These are phyloP conservation scores for Caenorhabditis macrosperma DNA, from an alignment of 2,888 invertebrate genomes.

Conservation along the genomic window DNA sequence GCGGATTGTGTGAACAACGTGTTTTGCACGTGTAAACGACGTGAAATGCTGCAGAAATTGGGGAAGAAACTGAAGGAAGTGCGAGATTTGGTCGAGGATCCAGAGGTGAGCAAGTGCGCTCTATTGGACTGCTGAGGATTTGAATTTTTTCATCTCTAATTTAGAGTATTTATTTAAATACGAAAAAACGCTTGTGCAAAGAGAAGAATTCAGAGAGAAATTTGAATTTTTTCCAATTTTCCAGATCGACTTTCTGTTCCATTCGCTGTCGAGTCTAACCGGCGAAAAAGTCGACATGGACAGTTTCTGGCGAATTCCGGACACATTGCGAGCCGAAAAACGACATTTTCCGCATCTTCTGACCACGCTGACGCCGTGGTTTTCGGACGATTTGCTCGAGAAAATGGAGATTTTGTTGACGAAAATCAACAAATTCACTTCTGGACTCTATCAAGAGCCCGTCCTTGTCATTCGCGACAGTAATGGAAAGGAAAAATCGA, in stretches of 20 bases:
- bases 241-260: constrained; percentile 17
- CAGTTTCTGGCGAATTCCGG: constrained; percentile 46
- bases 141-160: too few relatives aligned
- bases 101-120: constrained; percentile 15
- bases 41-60: constrained; percentile 17
- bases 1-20: constrained; percentile 44
- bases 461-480: too few relatives aligned
- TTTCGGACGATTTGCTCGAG: constrained; percentile 5
- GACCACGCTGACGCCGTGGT: constrained; percentile 14
- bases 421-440: constrained; percentile 41
- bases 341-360: constrained; percentile 9
- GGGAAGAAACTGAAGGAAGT: constrained; percentile 18
- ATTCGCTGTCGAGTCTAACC: not conserved
- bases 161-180: too few relatives aligned
- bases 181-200: too few relatives aligned
- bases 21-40: constrained; percentile 30
- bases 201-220: too few relatives aligned
- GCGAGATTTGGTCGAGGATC: constrained; percentile 12
- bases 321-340: constrained; percentile 38
- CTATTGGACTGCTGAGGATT: too few relatives aligned
- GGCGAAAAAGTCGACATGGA: constrained; percentile 21
- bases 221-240: too few relatives aligned
- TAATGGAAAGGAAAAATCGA: constrained; percentile 7
- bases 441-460: too few relatives aligned
- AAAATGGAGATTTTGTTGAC: constrained; percentile 18